These are phyloP conservation scores for Piscicola geometra DNA, from an alignment of 2,888 invertebrate genomes.

Conservation along the genomic window DNA sequence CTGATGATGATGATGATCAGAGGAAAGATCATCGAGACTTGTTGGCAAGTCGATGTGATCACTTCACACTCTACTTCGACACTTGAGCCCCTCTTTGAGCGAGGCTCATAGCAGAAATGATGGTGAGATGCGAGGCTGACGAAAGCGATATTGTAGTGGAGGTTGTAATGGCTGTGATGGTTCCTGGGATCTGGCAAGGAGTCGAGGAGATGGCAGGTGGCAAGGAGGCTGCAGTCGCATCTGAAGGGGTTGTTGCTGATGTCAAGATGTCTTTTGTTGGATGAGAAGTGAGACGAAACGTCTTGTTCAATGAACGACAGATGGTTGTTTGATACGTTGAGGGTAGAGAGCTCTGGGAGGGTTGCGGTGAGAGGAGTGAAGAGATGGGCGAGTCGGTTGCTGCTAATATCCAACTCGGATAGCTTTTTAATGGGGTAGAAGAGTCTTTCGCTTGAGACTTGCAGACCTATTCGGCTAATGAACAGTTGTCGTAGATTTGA, in stretches of 20 bases:
- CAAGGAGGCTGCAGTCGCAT: background rate
- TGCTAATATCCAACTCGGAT: background rate
- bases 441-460: background rate
- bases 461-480: background rate
- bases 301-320: background rate
- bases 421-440: background rate
- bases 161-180: background rate
- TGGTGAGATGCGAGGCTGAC: background rate
- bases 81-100: background rate
- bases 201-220: constrained; percentile 3
- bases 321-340: background rate
- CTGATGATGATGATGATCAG: background rate
- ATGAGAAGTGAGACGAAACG: background rate
- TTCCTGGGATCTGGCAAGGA: background rate
- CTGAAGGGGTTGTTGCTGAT: constrained; percentile 2
- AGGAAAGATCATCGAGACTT: background rate
- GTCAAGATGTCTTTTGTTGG: background rate
- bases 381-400: background rate
- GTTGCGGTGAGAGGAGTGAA: background rate
- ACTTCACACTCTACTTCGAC: background rate
- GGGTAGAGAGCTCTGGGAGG: background rate
- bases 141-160: background rate
- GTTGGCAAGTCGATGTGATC: background rate
- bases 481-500: background rate
- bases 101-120: constrained; percentile 1